These are phyloP conservation scores for Scaptomyza flava DNA, from an alignment of 2,888 invertebrate species.

Conservation along the genomic window DNA sequence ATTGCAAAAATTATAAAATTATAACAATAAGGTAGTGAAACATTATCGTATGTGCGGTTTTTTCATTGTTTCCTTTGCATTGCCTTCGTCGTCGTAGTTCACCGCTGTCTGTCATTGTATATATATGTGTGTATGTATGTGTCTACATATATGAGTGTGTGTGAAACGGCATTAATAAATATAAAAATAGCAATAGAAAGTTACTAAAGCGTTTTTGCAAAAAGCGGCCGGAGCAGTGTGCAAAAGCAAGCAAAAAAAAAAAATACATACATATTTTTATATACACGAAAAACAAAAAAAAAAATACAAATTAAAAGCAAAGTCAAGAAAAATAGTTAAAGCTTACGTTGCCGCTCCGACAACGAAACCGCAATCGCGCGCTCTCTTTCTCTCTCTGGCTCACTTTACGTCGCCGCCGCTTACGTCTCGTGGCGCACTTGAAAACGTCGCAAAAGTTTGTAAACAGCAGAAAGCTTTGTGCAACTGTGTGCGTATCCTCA, in stretches of 20 bases:
- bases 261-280: constrained; percentile 45
- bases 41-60: constrained; percentile 61
- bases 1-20: constrained; percentile 55
- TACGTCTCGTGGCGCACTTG: constrained; percentile 69
- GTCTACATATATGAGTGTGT: constrained; percentile 9
- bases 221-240: constrained; percentile 41
- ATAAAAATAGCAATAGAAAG: constrained; percentile 80
- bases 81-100: constrained; percentile 34
- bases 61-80: constrained; percentile 47
- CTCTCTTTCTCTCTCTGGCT: constrained; percentile 24
- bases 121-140: constrained; percentile 14
- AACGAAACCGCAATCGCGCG: constrained; percentile 43
- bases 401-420: constrained; percentile 36
- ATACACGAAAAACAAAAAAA: constrained; percentile 29
- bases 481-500: constrained; percentile 43
- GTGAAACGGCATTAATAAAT: constrained; percentile 55
- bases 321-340: constrained; percentile 77
- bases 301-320: constrained; percentile 34
- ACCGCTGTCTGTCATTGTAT: constrained; percentile 30
- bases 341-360: constrained; percentile 62
- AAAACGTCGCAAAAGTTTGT: constrained; percentile 80
- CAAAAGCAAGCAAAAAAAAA: constrained; percentile 43
- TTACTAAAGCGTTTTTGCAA: constrained; percentile 72
- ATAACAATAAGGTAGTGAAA: constrained; percentile 63
- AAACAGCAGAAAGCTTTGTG: constrained; percentile 70